Evolutionary conservation across 2,113 vertebrate genomes (phyloP).

Genomic region (Lophura nycthemera): DNA sequence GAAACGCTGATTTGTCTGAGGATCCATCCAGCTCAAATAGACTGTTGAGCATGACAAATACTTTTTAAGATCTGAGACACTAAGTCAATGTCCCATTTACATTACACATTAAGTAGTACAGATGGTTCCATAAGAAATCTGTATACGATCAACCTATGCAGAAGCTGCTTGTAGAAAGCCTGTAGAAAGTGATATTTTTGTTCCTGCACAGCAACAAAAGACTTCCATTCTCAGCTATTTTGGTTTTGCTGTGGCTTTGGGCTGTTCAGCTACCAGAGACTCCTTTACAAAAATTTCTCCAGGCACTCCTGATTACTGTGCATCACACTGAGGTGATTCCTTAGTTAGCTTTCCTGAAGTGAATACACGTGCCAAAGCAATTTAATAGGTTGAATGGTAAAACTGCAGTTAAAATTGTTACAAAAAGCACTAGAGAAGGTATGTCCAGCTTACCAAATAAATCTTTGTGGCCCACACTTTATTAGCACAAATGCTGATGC

Average conservation of each 20-base stretch:
- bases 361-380: neutral
- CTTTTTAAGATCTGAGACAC: neutral
- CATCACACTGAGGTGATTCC: neutral
- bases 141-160: neutral
- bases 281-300: neutral
- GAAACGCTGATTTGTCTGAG: neutral
- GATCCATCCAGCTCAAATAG: neutral
- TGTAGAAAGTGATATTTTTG: neutral
- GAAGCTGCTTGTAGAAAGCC: neutral
- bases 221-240: neutral
- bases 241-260: neutral
- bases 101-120: neutral
- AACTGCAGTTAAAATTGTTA: neutral
- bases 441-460: neutral
- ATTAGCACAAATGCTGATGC: neutral
- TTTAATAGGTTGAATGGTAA: neutral
- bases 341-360: neutral
- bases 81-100: neutral
- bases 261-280: neutral
- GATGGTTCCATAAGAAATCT: neutral
- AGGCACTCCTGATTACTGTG: neutral
- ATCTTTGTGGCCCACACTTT: neutral
- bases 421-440: neutral
- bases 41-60: neutral
- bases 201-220: neutral